Base-by-base conservation (phyloP, 2,888 invertebrate species). In the Lasioglossum oenotherae region DNA sequence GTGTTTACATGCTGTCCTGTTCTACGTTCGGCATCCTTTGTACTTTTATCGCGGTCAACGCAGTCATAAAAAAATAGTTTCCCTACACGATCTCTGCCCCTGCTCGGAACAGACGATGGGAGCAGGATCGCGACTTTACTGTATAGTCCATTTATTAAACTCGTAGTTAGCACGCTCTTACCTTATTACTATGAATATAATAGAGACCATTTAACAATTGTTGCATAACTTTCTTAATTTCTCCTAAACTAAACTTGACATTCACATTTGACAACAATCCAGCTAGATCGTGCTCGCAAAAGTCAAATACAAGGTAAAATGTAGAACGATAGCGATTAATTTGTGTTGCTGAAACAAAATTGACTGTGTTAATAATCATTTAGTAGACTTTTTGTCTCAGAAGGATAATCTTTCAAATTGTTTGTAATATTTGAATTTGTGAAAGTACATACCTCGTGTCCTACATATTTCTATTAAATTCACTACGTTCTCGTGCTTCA, bases 261-360 rank as follows among this genome's bases (percentile, higher is more conserved):
- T 98, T 98, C 27, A 97, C 97, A 95, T 99, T 99, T 0, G 98
- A 99, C 14, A 99, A 95, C 67, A 99, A 96, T 0, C 99, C 99
- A 10, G 99, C 99, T 89, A 99, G 96, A 96, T 99, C 99, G 93
- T 99, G 99, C 94, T 99, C 99, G 94, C 99, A 99, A 94, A 99
- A 99, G 92, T 99, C 99, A 95, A 99, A 99, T 5, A 99, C 98
- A 85, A 99, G 96, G 94, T 99, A 99, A 94, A 99, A 99, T 0
- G 98, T 98, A 8, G 98, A 98, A 88, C 98, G 96, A 93, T 97
- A 98, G 91, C 97, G 97, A 93, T 98, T 98, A 93, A 96, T 96
- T 10, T 96, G 95, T 41, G 96, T 96, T 10, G 96, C 96, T 96
- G 90, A 67, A 95, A 95, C 19, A 80, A 76, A 67, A 67, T 67